Percentiles rank a stretch among this genome's conserved stretches.
Evolutionary conservation across 2,888 invertebrate species (phyloP).

Genomic region (Clunio marinus): DNA sequence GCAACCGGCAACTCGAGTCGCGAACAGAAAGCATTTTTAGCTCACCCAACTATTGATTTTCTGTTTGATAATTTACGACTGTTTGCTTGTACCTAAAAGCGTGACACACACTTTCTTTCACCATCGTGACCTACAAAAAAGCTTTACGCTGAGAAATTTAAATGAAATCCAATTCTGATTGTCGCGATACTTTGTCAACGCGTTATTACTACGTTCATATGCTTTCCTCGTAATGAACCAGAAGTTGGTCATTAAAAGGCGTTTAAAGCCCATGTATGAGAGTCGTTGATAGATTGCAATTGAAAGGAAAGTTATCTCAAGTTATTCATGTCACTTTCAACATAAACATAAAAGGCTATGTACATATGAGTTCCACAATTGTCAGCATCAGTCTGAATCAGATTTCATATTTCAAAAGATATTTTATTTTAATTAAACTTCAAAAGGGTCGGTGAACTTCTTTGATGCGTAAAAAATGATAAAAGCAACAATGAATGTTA

Average conservation of each 20-base stretch:
- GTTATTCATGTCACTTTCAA: conserved; percentile 9
- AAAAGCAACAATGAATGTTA: background rate
- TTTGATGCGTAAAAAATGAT: conserved; percentile 3
- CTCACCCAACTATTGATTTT: conserved; percentile 13
- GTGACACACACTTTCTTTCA: conserved; percentile 22
- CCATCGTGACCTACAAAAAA: conserved; percentile 24
- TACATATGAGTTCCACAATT: background rate
- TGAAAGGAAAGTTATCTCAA: background rate
- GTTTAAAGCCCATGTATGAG: no score
- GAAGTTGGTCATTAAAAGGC: background rate
- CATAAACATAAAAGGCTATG: background rate
- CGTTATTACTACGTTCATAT: no score
- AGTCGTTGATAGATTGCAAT: background rate
- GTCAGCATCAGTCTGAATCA: background rate
- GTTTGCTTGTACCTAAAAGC: background rate
- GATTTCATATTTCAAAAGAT: background rate
- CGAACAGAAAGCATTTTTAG: no score
- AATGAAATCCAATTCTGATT: background rate
- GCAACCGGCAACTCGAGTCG: no score
- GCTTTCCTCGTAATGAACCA: background rate
- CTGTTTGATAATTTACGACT: background rate
- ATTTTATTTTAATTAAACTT: conserved; percentile 13
- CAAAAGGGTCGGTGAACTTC: conserved; percentile 13
- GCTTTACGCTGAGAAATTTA: background rate
- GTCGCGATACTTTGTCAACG: background rate